Evolutionary conservation across 2,888 invertebrate genomes (phyloP).

Genomic region (Halictus quadricinctus): DNA sequence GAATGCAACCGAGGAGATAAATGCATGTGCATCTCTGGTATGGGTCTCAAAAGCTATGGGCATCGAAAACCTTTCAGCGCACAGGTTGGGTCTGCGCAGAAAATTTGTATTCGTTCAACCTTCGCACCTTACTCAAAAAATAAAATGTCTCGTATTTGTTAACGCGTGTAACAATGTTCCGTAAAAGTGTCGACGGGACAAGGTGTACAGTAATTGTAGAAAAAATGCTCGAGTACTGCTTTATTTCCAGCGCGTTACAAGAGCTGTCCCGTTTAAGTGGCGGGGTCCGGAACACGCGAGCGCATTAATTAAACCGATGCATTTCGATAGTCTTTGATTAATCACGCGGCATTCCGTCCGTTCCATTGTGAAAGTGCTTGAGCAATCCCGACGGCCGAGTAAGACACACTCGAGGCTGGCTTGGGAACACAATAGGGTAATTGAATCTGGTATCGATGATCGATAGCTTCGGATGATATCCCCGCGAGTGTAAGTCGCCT

Average conservation of each 20-base stretch:
- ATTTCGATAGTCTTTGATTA: constrained; percentile 57
- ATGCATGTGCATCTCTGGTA: too few relatives aligned
- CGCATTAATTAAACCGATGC: constrained; percentile 56
- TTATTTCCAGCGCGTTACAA: not conserved
- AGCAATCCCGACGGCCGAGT: constrained; percentile 46
- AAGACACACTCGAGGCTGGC: constrained; percentile 60
- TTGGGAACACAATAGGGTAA: constrained; percentile 67
- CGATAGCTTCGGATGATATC: constrained; percentile 65
- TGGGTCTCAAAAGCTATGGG: too few relatives aligned
- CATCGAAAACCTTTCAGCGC: too few relatives aligned
- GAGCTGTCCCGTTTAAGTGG: not conserved
- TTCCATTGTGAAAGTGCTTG: constrained; percentile 50
- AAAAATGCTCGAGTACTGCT: not conserved
- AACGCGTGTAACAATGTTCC: not conserved
- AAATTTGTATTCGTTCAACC: too few relatives aligned
- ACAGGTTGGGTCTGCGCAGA: too few relatives aligned
- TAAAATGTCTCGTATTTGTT: too few relatives aligned
- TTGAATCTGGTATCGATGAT: constrained; percentile 69
- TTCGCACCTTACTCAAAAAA: too few relatives aligned
- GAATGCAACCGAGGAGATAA: too few relatives aligned
- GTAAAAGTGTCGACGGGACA: not conserved
- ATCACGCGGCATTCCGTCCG: constrained; percentile 55
- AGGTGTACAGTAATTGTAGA: not conserved
- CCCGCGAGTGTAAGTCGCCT: constrained; percentile 45
- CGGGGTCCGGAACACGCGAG: constrained; percentile 12